These are phyloP conservation scores for Huso huso DNA, from an alignment of 2,797 vertebrate genomes.

Conservation along the genomic window DNA sequence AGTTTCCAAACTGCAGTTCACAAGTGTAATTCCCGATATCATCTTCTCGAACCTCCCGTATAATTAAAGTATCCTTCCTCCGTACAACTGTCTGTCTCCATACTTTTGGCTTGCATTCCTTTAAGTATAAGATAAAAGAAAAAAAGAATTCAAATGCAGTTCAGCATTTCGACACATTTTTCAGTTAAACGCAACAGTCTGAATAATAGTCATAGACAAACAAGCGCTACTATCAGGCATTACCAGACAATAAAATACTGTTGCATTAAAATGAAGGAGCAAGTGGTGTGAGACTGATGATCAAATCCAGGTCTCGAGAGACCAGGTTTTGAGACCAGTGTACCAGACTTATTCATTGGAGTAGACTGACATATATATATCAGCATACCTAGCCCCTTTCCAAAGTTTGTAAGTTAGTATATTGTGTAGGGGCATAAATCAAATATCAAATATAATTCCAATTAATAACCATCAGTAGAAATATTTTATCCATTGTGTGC, in stretches of 20 bases:
- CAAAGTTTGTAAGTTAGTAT: too few species aligned
- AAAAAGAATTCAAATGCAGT: slow-evolving; percentile 19
- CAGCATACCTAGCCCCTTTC: neutral
- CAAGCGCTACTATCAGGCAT: slow-evolving; percentile 1
- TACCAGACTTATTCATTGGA: neutral
- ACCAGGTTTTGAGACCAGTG: too few species aligned
- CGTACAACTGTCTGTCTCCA: slow-evolving; percentile 82
- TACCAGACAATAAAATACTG: slow-evolving; percentile 6
- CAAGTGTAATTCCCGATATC: slow-evolving; percentile 98
- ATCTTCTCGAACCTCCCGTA: slow-evolving; percentile 90
- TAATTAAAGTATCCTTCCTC: slow-evolving; percentile 77
- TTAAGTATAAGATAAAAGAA: slow-evolving; percentile 18
- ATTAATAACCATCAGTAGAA: too few species aligned
- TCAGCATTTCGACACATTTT: too few species aligned
- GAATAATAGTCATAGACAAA: neutral
- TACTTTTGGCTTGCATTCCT: slow-evolving; percentile 88
- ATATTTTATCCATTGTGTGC: too few species aligned
- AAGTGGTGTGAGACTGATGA: too few species aligned
- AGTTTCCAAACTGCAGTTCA: slow-evolving; percentile 85
- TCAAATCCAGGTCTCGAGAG: too few species aligned
- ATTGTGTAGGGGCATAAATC: too few species aligned
- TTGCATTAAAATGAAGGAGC: neutral
- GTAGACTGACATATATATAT: neutral
- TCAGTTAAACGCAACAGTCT: slow-evolving; percentile 8
- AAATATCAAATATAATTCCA: too few species aligned